These are phyloP conservation scores for Coreoperca whiteheadi DNA, from an alignment of 2,113 vertebrate genomes.

Conservation along the genomic window DNA sequence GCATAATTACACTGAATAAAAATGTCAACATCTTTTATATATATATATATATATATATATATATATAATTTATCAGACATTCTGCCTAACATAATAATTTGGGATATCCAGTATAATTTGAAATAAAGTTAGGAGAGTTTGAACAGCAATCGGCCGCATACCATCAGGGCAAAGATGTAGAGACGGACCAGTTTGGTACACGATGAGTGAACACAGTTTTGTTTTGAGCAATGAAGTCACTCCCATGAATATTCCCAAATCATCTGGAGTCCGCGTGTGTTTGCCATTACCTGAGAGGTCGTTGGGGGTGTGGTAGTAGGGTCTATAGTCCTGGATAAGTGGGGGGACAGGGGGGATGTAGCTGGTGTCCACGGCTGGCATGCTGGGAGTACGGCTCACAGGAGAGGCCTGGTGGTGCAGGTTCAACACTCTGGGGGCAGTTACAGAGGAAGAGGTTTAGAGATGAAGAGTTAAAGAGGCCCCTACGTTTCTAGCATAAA, in stretches of 20 bases:
- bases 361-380: conserved; percentile 93
- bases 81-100: not conserved
- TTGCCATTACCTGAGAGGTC: conserved; percentile 90
- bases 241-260: not conserved
- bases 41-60: too few relatives aligned
- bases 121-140: not conserved
- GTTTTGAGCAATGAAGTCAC: not conserved
- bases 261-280: not conserved
- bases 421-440: conserved; percentile 87
- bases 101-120: not conserved
- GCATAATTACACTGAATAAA: not conserved
- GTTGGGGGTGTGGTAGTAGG: conserved; percentile 94
- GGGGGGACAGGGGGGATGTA: conserved; percentile 94
- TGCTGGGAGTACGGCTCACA: conserved; percentile 94
- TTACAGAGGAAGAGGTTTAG: not conserved
- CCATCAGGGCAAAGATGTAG: not conserved
- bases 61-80: not conserved
- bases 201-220: not conserved
- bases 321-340: conserved; percentile 96
- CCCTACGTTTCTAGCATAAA: not conserved
- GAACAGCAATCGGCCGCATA: not conserved
- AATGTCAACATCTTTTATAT: not conserved
- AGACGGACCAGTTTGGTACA: not conserved
- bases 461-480: not conserved
- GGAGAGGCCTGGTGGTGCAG: conserved; percentile 95